Conservation (phyloP, 35 echinoderm and acorn worm species). For the Chiridota heheva region DNA sequence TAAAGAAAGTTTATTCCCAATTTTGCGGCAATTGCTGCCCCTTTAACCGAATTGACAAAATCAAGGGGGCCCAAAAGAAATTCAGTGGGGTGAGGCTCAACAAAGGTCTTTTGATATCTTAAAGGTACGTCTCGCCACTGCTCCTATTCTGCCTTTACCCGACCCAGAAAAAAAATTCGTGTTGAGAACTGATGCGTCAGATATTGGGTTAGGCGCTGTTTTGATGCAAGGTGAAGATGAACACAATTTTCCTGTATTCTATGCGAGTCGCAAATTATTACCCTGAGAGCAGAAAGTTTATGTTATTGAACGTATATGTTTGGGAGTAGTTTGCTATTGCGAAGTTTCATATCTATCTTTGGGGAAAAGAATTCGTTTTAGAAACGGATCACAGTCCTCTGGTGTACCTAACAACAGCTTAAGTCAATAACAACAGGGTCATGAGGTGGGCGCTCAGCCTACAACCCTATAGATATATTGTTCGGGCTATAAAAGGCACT, state of each 20-base stretch:
- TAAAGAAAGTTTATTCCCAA: slow-evolving; percentile 27
- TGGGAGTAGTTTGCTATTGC: slow-evolving; percentile 6
- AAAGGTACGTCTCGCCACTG: neutral
- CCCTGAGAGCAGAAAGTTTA: neutral
- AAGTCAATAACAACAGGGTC: neutral
- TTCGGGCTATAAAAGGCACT: slow-evolving; percentile 9
- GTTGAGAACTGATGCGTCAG: too few species aligned
- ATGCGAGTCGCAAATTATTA: too few species aligned
- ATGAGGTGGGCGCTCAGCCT: slow-evolving; percentile 29
- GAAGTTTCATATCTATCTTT: slow-evolving; percentile 29
- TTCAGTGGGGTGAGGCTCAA: slow-evolving; percentile 17
- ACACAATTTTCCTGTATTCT: too few species aligned
- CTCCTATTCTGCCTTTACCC: slow-evolving; percentile 18
- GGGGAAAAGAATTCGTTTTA: slow-evolving; percentile 21
- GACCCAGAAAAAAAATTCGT: too few species aligned
- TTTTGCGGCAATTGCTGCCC: slow-evolving; percentile 24
- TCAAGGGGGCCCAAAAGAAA: neutral
- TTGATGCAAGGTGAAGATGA: too few species aligned
- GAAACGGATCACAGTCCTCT: slow-evolving; percentile 35
- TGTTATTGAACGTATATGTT: slow-evolving; percentile 13
- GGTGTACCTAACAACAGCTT: neutral
- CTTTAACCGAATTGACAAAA: slow-evolving; percentile 26
- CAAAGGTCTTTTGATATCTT: neutral
- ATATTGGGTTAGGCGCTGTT: too few species aligned
- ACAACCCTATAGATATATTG: slow-evolving; percentile 2